Base-by-base conservation (phyloP, 2,113 vertebrate species). In the Calonectris borealis region DNA sequence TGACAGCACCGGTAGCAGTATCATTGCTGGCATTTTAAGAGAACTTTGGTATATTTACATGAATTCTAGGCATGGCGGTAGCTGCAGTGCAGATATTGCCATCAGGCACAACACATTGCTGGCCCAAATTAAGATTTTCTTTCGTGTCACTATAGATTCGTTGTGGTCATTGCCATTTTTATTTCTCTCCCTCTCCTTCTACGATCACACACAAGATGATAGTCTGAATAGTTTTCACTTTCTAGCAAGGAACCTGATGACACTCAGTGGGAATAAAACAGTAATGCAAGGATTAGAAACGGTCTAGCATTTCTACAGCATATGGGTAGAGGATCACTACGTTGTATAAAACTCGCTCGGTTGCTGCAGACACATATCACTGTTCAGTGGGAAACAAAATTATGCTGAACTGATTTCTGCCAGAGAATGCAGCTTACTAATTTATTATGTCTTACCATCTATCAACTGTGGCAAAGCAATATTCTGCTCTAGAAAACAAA, bases 221-320 rank as follows among this genome's bases (percentile, higher is more conserved):
- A 36, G 19, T 11, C 29, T 7, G 79, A 83, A 49, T 4, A n/a
- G 27, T 86, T 90, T 44, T 22, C 32, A 36, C 57, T 79, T 94
- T 55, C 80, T 81, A 83, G 51, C 70, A 92, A 68, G 90, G 94
- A 88, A 83, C 75, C 18, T 40, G 70, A 88, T 94, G 96, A 97
- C 97, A 85, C 96, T 60, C 32, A 17, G 96, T 98, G 97, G 97
- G 65, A 61, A 84, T 40, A 57, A 90, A 72, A 15, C 52, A 91
- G 95, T 81, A 97, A 42, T 98, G 91, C 97, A 98, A 86, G 71
- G 24, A 92, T 11, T 21, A 46, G 76, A 94, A 92, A 21, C 0
- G 0, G 29, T 15, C 58, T 19, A 10, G 16, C 19, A 17, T 61
- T 72, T 69, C 48, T 51, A 48, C 29, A 42, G 42, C 21, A 15